Evolutionary conservation across 2,113 vertebrate genomes (phyloP).

Genomic region (Chionodraco myersi): DNA sequence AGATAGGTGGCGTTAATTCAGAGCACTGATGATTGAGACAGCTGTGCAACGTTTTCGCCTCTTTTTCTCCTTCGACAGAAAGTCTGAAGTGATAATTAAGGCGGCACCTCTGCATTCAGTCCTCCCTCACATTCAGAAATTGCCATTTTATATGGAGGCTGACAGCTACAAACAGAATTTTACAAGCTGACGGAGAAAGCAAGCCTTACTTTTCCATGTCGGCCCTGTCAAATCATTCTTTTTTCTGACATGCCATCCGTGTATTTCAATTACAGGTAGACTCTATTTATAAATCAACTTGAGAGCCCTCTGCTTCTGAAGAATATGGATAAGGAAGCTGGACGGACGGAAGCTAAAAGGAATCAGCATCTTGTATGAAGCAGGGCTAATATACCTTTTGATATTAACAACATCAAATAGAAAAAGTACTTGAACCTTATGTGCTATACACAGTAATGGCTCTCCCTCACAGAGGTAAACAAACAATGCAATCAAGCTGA

Average conservation of each 20-base stretch:
- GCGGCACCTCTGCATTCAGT: neutral
- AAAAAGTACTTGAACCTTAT: conserved; percentile 47
- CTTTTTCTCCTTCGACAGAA: neutral
- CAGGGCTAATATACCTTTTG: conserved; percentile 65
- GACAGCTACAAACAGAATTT: conserved; percentile 29
- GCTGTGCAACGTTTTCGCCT: neutral
- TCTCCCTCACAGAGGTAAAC: conserved; percentile 20
- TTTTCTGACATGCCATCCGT: conserved; percentile 7
- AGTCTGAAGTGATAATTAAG: conserved; percentile 28
- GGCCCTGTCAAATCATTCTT: conserved; percentile 20
- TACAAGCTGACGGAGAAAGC: neutral
- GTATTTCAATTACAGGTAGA: conserved; percentile 33
- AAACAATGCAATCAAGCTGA: conserved; percentile 55
- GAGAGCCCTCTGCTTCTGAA: conserved; percentile 57
- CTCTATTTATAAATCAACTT: conserved; percentile 44
- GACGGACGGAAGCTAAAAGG: conserved; percentile 55
- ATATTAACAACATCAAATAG: conserved; percentile 63
- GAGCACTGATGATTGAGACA: neutral
- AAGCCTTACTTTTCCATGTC: neutral
- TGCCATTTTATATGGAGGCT: conserved; percentile 21
- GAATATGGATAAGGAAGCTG: conserved; percentile 50
- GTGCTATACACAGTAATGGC: conserved; percentile 17
- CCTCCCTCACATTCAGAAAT: neutral
- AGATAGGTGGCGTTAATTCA: conserved; percentile 18
- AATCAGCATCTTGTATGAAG: conserved; percentile 43